These are phyloP conservation scores for Hydrozoanthus gracilis DNA, from an alignment of 92 coral and sea anemone species.

Conservation along the genomic window DNA sequence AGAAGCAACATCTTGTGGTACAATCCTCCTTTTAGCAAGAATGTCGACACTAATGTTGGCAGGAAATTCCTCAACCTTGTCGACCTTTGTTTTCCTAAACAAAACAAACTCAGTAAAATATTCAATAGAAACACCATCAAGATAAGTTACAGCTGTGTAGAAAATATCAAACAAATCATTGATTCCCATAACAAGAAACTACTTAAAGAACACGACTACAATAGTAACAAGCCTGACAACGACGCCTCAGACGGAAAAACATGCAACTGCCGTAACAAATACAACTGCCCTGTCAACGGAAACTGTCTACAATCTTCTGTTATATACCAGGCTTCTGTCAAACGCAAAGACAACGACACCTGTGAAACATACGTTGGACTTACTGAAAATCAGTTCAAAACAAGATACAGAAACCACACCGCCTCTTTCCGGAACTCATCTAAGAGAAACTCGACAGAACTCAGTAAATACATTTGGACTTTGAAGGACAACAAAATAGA, in stretches of 20 bases:
- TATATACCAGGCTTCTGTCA: constrained; percentile 4
- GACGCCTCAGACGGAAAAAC: neutral
- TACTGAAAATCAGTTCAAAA: neutral
- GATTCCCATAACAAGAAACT: constrained; percentile 7
- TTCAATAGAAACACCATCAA: neutral
- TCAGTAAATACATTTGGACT: too few species aligned
- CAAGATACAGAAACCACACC: neutral
- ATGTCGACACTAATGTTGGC: neutral
- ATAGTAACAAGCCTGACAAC: neutral
- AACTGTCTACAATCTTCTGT: constrained; percentile 7
- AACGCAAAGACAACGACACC: neutral
- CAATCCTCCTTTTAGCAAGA: neutral
- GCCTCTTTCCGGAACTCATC: constrained; percentile 1
- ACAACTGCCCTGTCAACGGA: neutral
- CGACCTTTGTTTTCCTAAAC: constrained; percentile 4
- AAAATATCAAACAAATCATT: neutral
- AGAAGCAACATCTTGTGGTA: constrained; percentile 12
- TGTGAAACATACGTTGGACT: neutral
- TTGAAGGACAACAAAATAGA: neutral
- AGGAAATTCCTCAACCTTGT: neutral
- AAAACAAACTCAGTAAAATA: neutral
- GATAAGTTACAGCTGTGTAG: neutral
- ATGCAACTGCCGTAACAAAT: neutral
- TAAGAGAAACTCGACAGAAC: neutral
- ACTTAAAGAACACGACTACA: constrained; percentile 9